Evolutionary conservation across 2,888 invertebrate genomes (phyloP).

Genomic region (Meliscaeva auricollis): DNA sequence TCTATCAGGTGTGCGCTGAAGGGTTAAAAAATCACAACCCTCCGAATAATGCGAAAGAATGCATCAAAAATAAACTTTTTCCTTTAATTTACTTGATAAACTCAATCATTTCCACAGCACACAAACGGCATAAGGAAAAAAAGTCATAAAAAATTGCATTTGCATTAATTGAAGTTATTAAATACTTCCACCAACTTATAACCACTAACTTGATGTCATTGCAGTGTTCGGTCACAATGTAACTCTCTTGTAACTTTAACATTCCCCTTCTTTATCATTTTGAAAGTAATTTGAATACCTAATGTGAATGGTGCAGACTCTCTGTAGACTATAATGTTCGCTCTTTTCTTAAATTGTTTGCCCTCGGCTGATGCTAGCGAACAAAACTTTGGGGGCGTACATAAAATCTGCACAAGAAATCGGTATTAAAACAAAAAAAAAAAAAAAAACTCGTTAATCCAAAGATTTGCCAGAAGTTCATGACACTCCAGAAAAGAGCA

Average conservation of each 20-base stretch:
- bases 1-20: too few relatives aligned
- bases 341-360: conserved; percentile 26
- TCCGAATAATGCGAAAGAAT: too few relatives aligned
- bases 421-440: conserved; percentile 17
- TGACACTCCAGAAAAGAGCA: conserved; percentile 18
- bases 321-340: conserved; percentile 10
- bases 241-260: conserved; percentile 57
- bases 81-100: too few relatives aligned
- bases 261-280: conserved; percentile 42
- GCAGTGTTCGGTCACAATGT: conserved; percentile 60
- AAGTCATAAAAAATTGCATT: conserved; percentile 53
- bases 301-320: conserved; percentile 54
- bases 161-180: conserved; percentile 75
- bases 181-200: conserved; percentile 63
- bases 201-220: conserved; percentile 55
- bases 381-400: conserved; percentile 54
- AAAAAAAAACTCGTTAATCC: conserved; percentile 42
- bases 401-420: conserved; percentile 24
- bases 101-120: too few relatives aligned
- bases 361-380: conserved; percentile 39
- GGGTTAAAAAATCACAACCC: too few relatives aligned
- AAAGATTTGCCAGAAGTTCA: conserved; percentile 68
- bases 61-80: too few relatives aligned
- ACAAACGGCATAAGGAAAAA: background rate
- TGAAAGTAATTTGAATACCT: conserved; percentile 72